Evolutionary conservation across 2,888 invertebrate genomes (phyloP).

Genomic region (Eurytoma californica): DNA sequence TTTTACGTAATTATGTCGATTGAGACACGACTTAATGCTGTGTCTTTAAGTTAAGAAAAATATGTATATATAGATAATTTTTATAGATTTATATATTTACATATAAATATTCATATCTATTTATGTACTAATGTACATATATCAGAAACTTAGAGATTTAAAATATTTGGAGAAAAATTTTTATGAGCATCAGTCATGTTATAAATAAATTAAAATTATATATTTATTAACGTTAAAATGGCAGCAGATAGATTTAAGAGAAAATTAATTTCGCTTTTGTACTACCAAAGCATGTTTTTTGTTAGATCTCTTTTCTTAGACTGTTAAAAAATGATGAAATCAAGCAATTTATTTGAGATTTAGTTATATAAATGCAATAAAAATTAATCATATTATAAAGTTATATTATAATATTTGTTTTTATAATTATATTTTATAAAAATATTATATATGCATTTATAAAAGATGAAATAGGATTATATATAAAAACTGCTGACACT

Average conservation of each 20-base stretch:
- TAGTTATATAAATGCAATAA: constrained; percentile 32
- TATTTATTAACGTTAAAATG: constrained; percentile 55
- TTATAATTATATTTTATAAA: constrained; percentile 45
- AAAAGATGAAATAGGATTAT: constrained; percentile 10
- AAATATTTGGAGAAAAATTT: constrained; percentile 29
- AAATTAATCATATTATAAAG: constrained; percentile 13
- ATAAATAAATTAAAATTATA: constrained; percentile 40
- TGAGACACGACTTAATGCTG: constrained; percentile 20
- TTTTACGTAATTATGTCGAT: constrained; percentile 34
- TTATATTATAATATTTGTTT: constrained; percentile 37
- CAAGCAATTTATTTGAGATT: constrained; percentile 44
- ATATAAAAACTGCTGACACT: constrained; percentile 27
- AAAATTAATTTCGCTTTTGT: constrained; percentile 51
- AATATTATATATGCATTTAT: no score
- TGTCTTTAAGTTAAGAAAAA: constrained; percentile 35
- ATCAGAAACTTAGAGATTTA: constrained; percentile 26
- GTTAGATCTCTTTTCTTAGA: constrained; percentile 54
- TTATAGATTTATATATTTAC: constrained; percentile 44
- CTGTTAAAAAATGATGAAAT: constrained; percentile 37
- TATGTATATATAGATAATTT: constrained; percentile 53
- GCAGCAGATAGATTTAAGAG: constrained; percentile 53
- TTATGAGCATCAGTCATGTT: constrained; percentile 43
- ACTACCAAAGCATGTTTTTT: constrained; percentile 56
- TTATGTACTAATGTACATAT: constrained; percentile 26
- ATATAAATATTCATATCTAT: constrained; percentile 34